Conservation (phyloP, 2,888 invertebrate species). For the Cataglyphis rosenhaueri region DNA sequence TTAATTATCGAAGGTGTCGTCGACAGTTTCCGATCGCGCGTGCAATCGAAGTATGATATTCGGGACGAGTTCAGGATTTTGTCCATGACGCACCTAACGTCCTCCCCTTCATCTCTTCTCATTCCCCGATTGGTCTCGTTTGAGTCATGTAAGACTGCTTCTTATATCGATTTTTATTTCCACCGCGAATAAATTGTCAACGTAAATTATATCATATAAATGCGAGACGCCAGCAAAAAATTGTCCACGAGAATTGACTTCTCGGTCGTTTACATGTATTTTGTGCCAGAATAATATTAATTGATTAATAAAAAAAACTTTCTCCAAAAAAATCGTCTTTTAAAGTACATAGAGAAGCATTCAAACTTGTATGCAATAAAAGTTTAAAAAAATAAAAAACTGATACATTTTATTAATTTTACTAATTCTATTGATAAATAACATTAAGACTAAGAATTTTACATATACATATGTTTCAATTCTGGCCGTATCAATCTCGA, state of each 20-base stretch:
- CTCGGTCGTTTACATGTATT: background rate
- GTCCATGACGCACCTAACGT: constrained; percentile 33
- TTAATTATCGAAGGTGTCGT: constrained; percentile 77
- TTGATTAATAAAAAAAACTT: too few species aligned
- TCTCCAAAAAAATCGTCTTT: too few species aligned
- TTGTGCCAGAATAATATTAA: background rate
- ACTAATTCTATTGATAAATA: background rate
- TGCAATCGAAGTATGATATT: constrained; percentile 70
- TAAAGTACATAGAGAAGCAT: background rate
- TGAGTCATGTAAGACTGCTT: constrained; percentile 3
- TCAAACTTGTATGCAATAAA: background rate
- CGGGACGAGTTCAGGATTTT: constrained; percentile 64
- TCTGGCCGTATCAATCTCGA: background rate
- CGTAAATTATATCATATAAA: constrained; percentile 3
- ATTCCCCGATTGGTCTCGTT: background rate
- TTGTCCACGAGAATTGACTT: background rate
- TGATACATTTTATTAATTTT: background rate
- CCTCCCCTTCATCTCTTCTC: background rate
- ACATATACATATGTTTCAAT: background rate
- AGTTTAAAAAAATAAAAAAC: background rate
- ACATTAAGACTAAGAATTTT: background rate
- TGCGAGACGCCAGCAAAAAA: background rate
- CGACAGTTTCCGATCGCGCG: constrained; percentile 73
- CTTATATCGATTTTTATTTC: constrained; percentile 24
- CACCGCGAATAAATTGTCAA: background rate